Evolutionary conservation across 2,113 vertebrate species (phyloP).

Genomic region (Herpetotheres cachinnans): DNA sequence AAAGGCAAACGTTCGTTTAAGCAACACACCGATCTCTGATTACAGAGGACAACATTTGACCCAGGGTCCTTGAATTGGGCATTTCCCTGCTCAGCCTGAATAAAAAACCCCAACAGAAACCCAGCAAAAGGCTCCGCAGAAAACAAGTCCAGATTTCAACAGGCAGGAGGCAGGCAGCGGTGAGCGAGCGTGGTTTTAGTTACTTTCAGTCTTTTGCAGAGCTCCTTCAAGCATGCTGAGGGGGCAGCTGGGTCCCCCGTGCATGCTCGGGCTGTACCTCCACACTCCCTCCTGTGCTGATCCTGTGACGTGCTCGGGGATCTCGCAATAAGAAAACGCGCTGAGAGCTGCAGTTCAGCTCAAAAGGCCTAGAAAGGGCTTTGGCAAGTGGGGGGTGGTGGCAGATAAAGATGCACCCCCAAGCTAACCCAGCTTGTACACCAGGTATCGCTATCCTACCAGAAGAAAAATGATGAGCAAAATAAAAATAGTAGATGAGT

Average conservation of each 20-base stretch:
- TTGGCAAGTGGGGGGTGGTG: too few species aligned
- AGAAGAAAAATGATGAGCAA: background rate
- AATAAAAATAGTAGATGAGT: background rate
- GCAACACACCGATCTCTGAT: background rate
- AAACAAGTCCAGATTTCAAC: background rate
- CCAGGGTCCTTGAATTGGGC: background rate
- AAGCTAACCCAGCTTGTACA: background rate
- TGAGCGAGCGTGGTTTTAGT: background rate
- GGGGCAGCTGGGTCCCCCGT: background rate
- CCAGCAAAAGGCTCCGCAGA: background rate
- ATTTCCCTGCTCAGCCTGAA: background rate
- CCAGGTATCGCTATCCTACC: background rate
- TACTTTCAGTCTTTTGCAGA: background rate
- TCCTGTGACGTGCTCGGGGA: background rate
- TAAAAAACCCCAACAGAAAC: background rate
- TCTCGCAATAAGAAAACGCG: fast-evolving
- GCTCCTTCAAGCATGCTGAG: background rate
- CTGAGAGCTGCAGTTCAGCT: background rate
- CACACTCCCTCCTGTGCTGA: background rate
- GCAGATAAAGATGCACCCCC: background rate
- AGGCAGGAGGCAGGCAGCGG: background rate
- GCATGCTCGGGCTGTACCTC: background rate
- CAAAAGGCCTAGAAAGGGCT: background rate
- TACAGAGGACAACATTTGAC: background rate
- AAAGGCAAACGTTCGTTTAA: background rate